Evolutionary conservation across 2,113 vertebrate genomes (phyloP).

Genomic region (Hirundichthys speculiger): DNA sequence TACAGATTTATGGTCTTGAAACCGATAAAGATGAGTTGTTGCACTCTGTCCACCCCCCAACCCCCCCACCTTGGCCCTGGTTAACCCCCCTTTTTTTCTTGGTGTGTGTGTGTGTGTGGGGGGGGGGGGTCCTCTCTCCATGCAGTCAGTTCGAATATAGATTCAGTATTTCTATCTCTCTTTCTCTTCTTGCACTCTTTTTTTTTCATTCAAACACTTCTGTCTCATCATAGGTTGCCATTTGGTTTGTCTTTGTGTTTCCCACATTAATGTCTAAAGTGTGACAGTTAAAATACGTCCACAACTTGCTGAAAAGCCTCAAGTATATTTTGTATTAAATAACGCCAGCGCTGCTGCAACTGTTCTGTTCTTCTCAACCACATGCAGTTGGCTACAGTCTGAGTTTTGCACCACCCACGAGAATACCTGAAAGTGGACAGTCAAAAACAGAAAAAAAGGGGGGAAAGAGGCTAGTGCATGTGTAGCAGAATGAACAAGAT

Average conservation of each 20-base stretch:
- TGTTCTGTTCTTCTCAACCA: constrained; percentile 73
- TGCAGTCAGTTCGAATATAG: constrained; percentile 40
- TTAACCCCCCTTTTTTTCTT: constrained; percentile 28
- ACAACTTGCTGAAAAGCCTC: constrained; percentile 68
- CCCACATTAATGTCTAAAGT: constrained; percentile 52
- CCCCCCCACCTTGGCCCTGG: too few species aligned
- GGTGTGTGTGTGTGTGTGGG: too few species aligned
- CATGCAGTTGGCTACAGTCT: constrained; percentile 58
- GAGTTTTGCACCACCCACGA: constrained; percentile 38
- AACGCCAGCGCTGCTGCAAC: constrained; percentile 66
- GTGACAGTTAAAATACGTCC: constrained; percentile 71
- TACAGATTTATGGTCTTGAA: constrained; percentile 71
- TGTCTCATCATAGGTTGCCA: too few species aligned
- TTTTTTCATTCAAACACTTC: not conserved
- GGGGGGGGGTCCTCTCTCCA: constrained; percentile 28
- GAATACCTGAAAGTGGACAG: constrained; percentile 35
- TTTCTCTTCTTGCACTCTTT: too few species aligned
- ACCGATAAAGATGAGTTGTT: constrained; percentile 72
- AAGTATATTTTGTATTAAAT: constrained; percentile 72
- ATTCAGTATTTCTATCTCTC: not conserved
- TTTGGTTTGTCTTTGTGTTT: constrained; percentile 35
- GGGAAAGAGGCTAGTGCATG: constrained; percentile 37
- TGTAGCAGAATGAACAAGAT: constrained; percentile 51
- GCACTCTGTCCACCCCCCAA: constrained; percentile 10
- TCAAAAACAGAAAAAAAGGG: constrained; percentile 18